phyloP scores from a whole-genome alignment of 1,140 invertebrate species.

The Plodia interpunctella region DNA sequence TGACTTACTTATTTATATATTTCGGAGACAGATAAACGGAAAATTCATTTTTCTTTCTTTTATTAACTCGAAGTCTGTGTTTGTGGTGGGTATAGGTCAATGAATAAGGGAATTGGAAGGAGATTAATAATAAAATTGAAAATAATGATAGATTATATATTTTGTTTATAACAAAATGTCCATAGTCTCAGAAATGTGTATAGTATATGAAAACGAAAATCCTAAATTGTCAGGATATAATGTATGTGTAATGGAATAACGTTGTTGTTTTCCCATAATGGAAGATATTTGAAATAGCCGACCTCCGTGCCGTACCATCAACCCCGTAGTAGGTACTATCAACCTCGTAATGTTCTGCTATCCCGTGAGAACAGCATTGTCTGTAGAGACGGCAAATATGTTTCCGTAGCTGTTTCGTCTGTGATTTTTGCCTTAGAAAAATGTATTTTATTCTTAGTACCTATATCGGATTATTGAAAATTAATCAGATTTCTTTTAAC shows the following conservation, averaged over 20 bases:
- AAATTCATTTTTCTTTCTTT: slow-evolving; percentile 31
- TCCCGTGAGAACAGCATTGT: slow-evolving; percentile 26
- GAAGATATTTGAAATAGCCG: not conserved
- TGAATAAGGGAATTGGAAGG: no score
- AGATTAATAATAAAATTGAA: no score
- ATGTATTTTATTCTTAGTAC: not conserved
- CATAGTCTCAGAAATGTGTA: no score
- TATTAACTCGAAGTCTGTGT: slow-evolving; percentile 4
- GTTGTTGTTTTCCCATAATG: not conserved
- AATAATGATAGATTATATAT: no score
- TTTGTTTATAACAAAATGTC: no score
- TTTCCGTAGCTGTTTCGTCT: slow-evolving; percentile 21
- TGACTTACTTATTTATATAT: slow-evolving; percentile 56
- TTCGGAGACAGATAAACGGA: slow-evolving; percentile 24
- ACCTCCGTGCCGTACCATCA: not conserved
- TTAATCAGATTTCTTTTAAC: no score
- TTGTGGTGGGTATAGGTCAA: not conserved
- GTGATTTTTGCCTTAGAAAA: not conserved
- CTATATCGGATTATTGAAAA: no score
- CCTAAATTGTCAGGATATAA: not conserved
- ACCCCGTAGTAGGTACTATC: not conserved
- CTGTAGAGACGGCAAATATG: slow-evolving; percentile 27
- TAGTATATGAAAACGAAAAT: not conserved
- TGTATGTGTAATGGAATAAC: not conserved
- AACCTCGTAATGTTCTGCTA: slow-evolving; percentile 1